phyloP scores from a whole-genome alignment of 2,113 vertebrate genomes.

The Peromyscus maniculatus region DNA sequence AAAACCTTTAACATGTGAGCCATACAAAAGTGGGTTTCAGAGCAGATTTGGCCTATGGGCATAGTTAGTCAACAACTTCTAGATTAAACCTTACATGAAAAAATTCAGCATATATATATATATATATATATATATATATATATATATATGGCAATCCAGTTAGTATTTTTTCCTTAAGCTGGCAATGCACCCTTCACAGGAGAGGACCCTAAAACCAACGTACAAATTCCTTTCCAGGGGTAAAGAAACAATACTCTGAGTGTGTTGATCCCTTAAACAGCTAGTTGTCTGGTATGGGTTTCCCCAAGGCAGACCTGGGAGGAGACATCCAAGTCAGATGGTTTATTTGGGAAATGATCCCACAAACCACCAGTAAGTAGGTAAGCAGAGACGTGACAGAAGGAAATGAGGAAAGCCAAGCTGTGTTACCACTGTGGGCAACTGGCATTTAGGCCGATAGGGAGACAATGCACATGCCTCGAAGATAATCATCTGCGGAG shows the following conservation, averaged over 20 bases:
- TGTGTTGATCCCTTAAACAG: neutral
- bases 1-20: neutral
- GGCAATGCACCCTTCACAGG: neutral
- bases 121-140: too few relatives aligned
- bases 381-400: neutral
- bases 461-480: neutral
- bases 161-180: neutral
- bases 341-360: neutral
- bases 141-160: too few relatives aligned
- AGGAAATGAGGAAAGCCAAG: neutral
- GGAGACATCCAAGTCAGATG: neutral
- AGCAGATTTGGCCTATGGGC: neutral
- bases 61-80: neutral
- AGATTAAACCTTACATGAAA: constrained; percentile 33
- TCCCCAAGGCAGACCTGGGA: neutral
- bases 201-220: neutral
- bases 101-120: neutral
- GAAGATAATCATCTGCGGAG: too few relatives aligned
- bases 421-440: neutral
- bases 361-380: neutral
- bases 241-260: neutral
- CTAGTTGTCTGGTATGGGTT: neutral
- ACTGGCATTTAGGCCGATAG: neutral
- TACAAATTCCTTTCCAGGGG: neutral
- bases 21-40: neutral